phyloP scores from a whole-genome alignment of 2,888 invertebrate genomes.

The Metellina segmentata region DNA sequence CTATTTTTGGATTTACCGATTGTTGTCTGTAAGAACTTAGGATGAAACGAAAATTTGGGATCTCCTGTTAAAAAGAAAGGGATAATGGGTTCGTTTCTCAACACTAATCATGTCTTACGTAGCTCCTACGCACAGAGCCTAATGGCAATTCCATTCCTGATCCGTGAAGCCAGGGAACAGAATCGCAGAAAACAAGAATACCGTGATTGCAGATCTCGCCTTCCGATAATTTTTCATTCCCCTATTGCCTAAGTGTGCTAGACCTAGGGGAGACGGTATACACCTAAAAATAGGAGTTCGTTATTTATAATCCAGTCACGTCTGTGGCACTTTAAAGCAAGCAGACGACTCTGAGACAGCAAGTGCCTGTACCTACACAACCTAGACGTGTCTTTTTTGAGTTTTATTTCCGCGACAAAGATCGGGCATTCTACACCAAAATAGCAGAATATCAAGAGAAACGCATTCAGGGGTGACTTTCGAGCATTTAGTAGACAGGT shows the following conservation, averaged over 20 bases:
- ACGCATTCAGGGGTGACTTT: slow-evolving; percentile 29
- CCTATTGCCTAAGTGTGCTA: neutral
- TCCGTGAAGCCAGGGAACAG: neutral
- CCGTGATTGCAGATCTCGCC: neutral
- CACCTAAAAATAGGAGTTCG: neutral
- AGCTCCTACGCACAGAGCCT: neutral
- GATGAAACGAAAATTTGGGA: too few relatives aligned
- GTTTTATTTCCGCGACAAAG: neutral
- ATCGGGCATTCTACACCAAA: slow-evolving; percentile 14
- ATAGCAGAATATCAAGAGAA: slow-evolving; percentile 32
- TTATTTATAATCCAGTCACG: neutral
- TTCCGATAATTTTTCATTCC: neutral
- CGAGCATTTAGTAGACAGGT: slow-evolving; percentile 49
- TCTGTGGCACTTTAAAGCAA: neutral
- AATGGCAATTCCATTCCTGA: neutral
- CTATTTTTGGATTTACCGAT: too few relatives aligned
- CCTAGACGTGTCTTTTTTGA: neutral
- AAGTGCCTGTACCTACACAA: slow-evolving; percentile 25
- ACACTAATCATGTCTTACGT: too few relatives aligned
- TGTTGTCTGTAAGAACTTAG: too few relatives aligned
- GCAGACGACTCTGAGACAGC: neutral
- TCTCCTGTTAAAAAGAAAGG: too few relatives aligned
- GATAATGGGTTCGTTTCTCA: too few relatives aligned
- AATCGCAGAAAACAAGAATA: neutral
- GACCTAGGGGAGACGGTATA: neutral